phyloP scores from a whole-genome alignment of 92 coral and sea anemone genomes.

The Zoanthus gigantus region DNA sequence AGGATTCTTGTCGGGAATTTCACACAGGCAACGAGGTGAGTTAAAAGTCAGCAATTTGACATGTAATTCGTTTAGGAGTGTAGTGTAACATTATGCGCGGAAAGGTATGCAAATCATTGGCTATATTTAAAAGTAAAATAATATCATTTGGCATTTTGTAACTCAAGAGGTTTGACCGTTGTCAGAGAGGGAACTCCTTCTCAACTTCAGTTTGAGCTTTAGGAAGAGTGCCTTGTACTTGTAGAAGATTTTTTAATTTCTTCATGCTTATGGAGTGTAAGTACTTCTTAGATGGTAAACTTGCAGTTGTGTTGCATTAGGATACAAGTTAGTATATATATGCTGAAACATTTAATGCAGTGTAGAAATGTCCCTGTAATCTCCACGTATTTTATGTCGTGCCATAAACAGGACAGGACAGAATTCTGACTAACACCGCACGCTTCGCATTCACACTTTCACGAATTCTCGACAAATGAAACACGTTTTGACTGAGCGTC shows the following conservation, averaged over 20 bases:
- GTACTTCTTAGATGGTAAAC: not conserved
- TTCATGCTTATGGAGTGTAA: not conserved
- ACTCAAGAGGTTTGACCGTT: slow-evolving; percentile 47
- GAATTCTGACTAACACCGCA: not conserved
- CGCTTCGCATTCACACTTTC: not conserved
- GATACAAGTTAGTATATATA: slow-evolving; percentile 10
- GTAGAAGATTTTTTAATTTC: not conserved
- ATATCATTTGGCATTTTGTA: slow-evolving; percentile 51
- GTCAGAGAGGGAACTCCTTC: slow-evolving; percentile 44
- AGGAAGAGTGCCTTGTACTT: not conserved
- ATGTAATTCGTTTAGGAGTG: slow-evolving; percentile 14
- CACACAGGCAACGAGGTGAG: slow-evolving; percentile 42
- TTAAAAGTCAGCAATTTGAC: slow-evolving; percentile 11
- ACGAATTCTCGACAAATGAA: not conserved
- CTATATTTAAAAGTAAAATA: slow-evolving; percentile 50
- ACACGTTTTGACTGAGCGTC: not conserved
- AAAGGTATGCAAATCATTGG: slow-evolving; percentile 50
- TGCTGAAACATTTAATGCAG: slow-evolving; percentile 1
- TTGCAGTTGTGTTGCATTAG: not conserved
- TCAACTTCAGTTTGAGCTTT: slow-evolving; percentile 30
- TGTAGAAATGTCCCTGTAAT: slow-evolving; percentile 19
- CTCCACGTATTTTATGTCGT: slow-evolving; percentile 28
- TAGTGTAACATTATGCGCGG: slow-evolving; percentile 42
- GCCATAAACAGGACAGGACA: slow-evolving; percentile 39
- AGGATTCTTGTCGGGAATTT: slow-evolving; percentile 29